Base-by-base conservation (phyloP, 2,113 vertebrate genomes). In the Emydocephalus ijimae region DNA sequence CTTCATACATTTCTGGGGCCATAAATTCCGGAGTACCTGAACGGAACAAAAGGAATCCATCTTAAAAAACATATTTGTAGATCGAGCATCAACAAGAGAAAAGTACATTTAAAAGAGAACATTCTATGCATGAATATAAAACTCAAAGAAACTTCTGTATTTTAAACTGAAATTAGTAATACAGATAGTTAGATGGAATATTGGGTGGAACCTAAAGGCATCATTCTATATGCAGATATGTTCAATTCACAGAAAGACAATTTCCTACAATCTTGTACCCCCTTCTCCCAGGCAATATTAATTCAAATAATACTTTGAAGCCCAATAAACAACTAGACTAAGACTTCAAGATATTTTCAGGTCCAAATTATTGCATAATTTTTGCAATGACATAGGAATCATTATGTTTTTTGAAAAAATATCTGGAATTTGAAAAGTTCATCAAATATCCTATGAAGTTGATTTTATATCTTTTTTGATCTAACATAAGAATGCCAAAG, bases 1-100 rank as follows among this genome's bases (percentile, higher is more conserved):
- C 99, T 95, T 99, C 99, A 0, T 99, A 99, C 99, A 99, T 99
- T 96, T 99, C 99, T 0, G 99, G 99, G 1, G 99, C 99, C 99
- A 99, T 99, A 96, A 99, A 99, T 96, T 99, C 99, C 0, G 99
- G 99, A 69, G 99, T 99, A 29, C 99, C 99, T 99, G 92, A 23
- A 94, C 3, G 91, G 0, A 1, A 64, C 93, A 34, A 90, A 43
- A 85, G 50, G 0, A 92, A 45, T 50, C 26, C 18, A 81, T 29
- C 43, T 86, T 64, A 64, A 23, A 59, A 85, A 34, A 69, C 0
- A 15, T 69, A 89, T 26, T 50, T 85, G 52, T 48, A n/a, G 20
- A 39, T 55, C 4, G 7, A 81, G 9, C 39, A 45, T 39, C 5
- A 24, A 20, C 29, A 18, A 81, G 2, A 43, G 15, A 92, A 89